Evolutionary conservation across 2,888 invertebrate species (phyloP).

Genomic region (Tenthredo livida): DNA sequence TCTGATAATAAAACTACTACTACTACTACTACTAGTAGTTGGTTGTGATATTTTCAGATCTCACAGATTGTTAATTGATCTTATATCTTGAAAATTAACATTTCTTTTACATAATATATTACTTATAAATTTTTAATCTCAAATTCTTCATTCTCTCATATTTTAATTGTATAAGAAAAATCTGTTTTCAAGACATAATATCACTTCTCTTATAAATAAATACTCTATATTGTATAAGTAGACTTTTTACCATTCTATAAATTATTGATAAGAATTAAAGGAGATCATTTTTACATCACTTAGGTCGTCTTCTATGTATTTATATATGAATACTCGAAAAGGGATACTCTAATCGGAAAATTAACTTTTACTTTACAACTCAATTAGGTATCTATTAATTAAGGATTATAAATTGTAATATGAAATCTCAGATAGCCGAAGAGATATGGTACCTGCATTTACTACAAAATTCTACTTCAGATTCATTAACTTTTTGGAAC

Average conservation of each 20-base stretch:
- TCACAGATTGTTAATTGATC: constrained; percentile 31
- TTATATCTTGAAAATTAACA: constrained; percentile 33
- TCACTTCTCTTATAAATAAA: constrained; percentile 58
- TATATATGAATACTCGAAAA: constrained; percentile 34
- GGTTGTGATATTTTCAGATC: constrained; percentile 32
- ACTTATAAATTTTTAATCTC: not conserved
- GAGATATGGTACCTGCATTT: constrained; percentile 63
- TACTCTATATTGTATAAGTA: constrained; percentile 65
- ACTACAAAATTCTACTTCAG: constrained; percentile 56
- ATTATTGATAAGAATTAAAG: constrained; percentile 53
- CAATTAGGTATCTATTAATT: not conserved
- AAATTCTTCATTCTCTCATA: not conserved
- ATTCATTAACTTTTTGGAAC: constrained; percentile 51
- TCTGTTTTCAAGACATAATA: constrained; percentile 48
- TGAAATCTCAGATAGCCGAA: not conserved
- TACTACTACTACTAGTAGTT: not conserved
- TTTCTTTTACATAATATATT: constrained; percentile 10
- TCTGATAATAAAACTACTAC: constrained; percentile 6
- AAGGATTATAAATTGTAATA: not conserved
- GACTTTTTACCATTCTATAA: constrained; percentile 63
- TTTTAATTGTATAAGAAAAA: constrained; percentile 9
- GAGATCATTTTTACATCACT: constrained; percentile 50
- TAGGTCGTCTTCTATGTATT: constrained; percentile 55
- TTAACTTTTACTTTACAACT: not conserved
- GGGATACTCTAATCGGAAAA: not conserved